Evolutionary conservation across 2,113 vertebrate species (phyloP).

Genomic region (Lasiurus cinereus): DNA sequence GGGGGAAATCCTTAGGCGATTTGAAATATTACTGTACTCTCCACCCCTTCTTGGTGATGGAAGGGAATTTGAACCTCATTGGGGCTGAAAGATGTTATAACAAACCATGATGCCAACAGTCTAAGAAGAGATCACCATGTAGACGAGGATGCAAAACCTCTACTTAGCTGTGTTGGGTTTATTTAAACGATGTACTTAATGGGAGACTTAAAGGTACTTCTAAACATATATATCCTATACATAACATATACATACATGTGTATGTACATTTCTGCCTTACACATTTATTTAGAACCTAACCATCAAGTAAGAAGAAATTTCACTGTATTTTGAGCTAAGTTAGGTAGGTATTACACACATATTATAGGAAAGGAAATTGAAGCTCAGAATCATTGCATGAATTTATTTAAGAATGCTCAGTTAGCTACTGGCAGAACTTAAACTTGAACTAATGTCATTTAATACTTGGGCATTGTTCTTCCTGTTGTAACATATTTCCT

Average conservation of each 20-base stretch:
- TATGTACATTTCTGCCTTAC: not conserved
- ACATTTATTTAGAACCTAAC: not conserved
- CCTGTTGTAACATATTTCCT: not conserved
- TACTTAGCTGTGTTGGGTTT: not conserved
- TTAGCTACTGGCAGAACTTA: not conserved
- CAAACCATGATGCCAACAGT: conserved; percentile 71
- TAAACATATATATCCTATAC: not conserved
- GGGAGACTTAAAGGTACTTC: conserved; percentile 25
- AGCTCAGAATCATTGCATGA: not conserved
- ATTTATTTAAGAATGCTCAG: not conserved
- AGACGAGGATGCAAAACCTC: conserved; percentile 10
- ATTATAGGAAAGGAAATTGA: not conserved
- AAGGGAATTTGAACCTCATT: conserved; percentile 74
- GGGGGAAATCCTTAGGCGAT: conserved; percentile 64
- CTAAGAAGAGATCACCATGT: conserved; percentile 64
- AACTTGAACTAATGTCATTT: not conserved
- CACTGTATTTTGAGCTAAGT: not conserved
- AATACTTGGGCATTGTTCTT: not conserved
- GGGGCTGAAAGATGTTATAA: conserved; percentile 62
- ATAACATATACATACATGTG: not conserved
- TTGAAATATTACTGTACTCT: conserved; percentile 65
- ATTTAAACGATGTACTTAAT: not conserved
- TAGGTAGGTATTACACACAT: not conserved
- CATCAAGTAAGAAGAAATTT: conserved; percentile 26
- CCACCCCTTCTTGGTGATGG: conserved; percentile 60